A percentile compares a stretch with the other conserved stretches of the same genome.
These are phyloP conservation scores for Caenorhabditis sp. DNA, from an alignment of 2,888 invertebrate genomes.

Conservation along the genomic window DNA sequence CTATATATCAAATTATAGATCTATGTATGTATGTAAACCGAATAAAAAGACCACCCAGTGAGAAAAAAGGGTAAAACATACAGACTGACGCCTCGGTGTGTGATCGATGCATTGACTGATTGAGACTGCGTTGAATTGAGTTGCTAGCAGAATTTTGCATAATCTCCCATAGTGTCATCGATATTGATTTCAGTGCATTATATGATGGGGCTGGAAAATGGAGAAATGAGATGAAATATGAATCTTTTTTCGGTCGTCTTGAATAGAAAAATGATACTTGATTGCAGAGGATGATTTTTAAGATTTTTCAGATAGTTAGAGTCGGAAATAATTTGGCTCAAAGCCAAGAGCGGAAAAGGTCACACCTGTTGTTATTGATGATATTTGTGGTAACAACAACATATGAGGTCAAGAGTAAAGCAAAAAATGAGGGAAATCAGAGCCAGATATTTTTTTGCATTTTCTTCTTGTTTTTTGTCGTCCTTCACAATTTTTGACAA, in stretches of 20 bases:
- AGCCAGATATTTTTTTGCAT: too few relatives aligned
- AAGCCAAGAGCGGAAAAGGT: too few relatives aligned
- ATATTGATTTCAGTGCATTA: constrained; percentile 74
- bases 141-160: constrained; percentile 73
- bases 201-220: constrained; percentile 74
- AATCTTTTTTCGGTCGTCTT: not conserved
- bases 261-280: not conserved
- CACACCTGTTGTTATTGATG: too few relatives aligned
- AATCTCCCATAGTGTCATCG: constrained; percentile 77
- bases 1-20: too few relatives aligned
- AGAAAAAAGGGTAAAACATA: constrained; percentile 21
- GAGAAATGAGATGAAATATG: not conserved
- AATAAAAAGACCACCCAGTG: not conserved
- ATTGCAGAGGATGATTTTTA: too few relatives aligned
- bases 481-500: too few relatives aligned
- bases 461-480: too few relatives aligned
- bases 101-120: constrained; percentile 53
- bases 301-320: too few relatives aligned
- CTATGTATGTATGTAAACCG: not conserved
- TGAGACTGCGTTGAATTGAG: constrained; percentile 54
- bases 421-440: too few relatives aligned
- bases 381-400: too few relatives aligned
- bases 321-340: too few relatives aligned
- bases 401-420: too few relatives aligned
- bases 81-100: constrained; percentile 43